Conservation (phyloP, 2,797 vertebrate genomes). For the Halcyon smyrnensis region DNA sequence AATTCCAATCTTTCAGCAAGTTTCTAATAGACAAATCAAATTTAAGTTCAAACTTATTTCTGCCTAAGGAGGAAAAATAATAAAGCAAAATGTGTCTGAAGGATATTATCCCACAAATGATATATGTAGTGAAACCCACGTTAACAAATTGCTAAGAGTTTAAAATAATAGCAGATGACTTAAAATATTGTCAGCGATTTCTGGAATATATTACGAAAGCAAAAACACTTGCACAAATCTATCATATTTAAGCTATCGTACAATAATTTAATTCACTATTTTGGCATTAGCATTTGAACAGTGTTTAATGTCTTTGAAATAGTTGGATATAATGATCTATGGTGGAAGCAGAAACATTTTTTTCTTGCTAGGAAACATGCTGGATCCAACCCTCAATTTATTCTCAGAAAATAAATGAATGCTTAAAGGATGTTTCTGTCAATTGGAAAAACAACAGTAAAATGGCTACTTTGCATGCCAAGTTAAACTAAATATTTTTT, state of each 20-base stretch:
- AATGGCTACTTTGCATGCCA: constrained; percentile 65
- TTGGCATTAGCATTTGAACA: constrained; percentile 62
- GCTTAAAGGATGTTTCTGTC: constrained; percentile 73
- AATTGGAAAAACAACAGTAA: constrained; percentile 59
- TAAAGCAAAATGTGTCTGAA: not conserved
- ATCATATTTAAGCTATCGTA: constrained; percentile 41
- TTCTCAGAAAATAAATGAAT: constrained; percentile 72
- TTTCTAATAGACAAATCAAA: not conserved
- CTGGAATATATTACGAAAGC: not conserved
- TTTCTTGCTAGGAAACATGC: constrained; percentile 38
- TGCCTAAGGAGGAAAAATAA: not conserved
- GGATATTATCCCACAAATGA: not conserved
- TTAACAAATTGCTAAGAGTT: constrained; percentile 9
- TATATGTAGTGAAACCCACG: not conserved
- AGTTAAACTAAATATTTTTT: constrained; percentile 75
- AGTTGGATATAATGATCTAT: constrained; percentile 12
- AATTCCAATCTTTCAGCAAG: not conserved
- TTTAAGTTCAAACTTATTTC: not conserved
- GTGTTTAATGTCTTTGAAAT: constrained; percentile 72
- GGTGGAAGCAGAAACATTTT: constrained; percentile 30
- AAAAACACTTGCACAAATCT: constrained; percentile 12
- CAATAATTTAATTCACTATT: constrained; percentile 42
- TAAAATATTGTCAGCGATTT: not conserved
- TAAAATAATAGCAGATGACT: constrained; percentile 39
- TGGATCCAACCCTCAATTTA: constrained; percentile 57